phyloP scores from a whole-genome alignment of 2,797 vertebrate genomes.

The Peromyscus attwateri region DNA sequence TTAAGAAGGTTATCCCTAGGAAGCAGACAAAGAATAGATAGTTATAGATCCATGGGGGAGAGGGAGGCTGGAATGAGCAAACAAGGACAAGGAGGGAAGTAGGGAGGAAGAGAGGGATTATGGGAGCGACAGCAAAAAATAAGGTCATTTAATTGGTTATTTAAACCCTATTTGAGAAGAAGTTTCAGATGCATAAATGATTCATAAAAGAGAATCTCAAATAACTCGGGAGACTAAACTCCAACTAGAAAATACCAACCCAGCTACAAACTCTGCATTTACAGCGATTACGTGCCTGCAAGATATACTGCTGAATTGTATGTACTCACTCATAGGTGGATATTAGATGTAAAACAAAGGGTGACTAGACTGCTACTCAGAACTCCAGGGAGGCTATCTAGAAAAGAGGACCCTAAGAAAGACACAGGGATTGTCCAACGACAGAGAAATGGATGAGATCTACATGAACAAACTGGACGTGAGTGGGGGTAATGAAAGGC shows the following conservation, averaged over 20 bases:
- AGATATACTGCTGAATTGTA: too few species aligned
- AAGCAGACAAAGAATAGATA: not conserved
- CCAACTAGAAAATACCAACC: not conserved
- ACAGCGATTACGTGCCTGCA: not conserved
- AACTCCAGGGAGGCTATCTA: too few species aligned
- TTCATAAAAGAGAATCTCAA: not conserved
- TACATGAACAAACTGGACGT: too few species aligned
- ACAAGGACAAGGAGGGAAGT: not conserved
- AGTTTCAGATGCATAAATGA: not conserved
- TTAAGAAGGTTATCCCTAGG: not conserved
- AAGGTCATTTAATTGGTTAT: not conserved
- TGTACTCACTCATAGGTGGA: too few species aligned
- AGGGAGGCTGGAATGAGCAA: not conserved
- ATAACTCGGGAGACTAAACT: not conserved
- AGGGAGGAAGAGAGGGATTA: not conserved
- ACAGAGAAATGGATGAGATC: too few species aligned
- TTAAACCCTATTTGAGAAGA: not conserved
- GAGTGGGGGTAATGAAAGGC: too few species aligned
- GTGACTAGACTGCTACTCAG: too few species aligned
- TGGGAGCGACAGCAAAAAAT: not conserved
- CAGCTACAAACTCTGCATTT: not conserved
- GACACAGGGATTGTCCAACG: too few species aligned
- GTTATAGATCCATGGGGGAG: not conserved
- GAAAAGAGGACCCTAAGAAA: too few species aligned
- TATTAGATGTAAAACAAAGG: too few species aligned